phyloP scores from a whole-genome alignment of 2,888 invertebrate species.

The Cephus nigrinus region DNA sequence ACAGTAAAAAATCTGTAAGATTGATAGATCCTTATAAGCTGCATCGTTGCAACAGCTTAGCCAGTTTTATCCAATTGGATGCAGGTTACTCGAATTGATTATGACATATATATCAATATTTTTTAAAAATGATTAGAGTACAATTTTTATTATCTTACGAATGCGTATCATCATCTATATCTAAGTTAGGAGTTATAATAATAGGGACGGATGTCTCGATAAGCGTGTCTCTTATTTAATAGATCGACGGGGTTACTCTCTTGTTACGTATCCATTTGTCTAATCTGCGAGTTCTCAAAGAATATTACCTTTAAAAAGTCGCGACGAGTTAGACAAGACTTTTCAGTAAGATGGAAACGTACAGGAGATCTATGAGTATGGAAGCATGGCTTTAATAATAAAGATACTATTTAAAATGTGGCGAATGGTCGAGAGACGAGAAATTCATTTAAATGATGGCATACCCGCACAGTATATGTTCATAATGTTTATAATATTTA shows the following conservation, averaged over 20 bases:
- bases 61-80: not conserved
- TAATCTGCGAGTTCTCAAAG: constrained; percentile 46
- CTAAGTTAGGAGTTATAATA: not conserved
- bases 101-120: not conserved
- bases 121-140: not conserved
- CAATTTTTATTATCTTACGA: not conserved
- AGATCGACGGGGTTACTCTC: constrained; percentile 6
- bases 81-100: not conserved
- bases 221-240: constrained; percentile 10
- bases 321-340: constrained; percentile 39
- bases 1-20: not conserved
- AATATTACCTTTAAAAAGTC: constrained; percentile 40
- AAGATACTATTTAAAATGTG: not conserved
- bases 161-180: not conserved
- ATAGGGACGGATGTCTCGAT: not conserved
- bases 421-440: not conserved
- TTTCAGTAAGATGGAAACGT: not conserved
- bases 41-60: not conserved
- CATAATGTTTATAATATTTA: not conserved
- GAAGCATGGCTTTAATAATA: not conserved
- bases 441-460: not conserved
- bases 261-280: constrained; percentile 23
- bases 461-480: not conserved
- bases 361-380: not conserved
- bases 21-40: not conserved